phyloP scores from a whole-genome alignment of 30 jellyfish, hydroid and myxozoan genomes.

The Calvadosia cruxmelitensis region DNA sequence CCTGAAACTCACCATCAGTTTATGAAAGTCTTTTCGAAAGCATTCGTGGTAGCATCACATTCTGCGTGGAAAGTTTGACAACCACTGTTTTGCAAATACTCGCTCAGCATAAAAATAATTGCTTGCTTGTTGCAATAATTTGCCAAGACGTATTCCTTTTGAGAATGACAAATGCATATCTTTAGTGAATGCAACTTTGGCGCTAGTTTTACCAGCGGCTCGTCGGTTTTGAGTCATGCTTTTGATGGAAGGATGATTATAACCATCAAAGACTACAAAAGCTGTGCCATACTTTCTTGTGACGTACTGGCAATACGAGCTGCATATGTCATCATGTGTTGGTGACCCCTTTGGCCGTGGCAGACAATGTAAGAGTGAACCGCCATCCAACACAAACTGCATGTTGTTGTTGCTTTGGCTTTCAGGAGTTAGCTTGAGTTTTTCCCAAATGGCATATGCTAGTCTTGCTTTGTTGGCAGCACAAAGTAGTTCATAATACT shows the following conservation, averaged over 20 bases:
- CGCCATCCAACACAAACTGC: slow-evolving; percentile 9
- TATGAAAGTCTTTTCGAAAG: slow-evolving; percentile 44
- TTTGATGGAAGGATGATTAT: neutral
- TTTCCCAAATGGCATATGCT: slow-evolving; percentile 1
- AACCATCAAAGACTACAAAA: slow-evolving; percentile 3
- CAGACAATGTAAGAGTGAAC: slow-evolving; percentile 2
- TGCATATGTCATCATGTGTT: slow-evolving; percentile 3
- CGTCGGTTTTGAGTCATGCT: slow-evolving; percentile 5
- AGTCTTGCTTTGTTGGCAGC: slow-evolving; percentile 1
- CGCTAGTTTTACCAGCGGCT: slow-evolving; percentile 1
- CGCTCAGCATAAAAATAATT: too few relatives aligned
- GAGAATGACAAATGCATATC: too few relatives aligned
- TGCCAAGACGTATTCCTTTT: too few relatives aligned
- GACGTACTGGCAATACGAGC: slow-evolving; percentile 1
- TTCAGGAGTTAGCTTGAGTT: too few relatives aligned
- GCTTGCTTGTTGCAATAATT: too few relatives aligned
- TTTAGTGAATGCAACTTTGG: neutral
- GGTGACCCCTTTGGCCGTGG: slow-evolving; percentile 11
- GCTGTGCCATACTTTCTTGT: slow-evolving; percentile 3
- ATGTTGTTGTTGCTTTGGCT: neutral
- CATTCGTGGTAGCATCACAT: slow-evolving; percentile 22
- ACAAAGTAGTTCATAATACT: neutral
- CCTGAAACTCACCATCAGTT: too few relatives aligned
- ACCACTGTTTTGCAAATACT: too few relatives aligned
- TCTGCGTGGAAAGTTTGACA: too few relatives aligned